Base-by-base conservation (phyloP, 2,797 vertebrate species). In the Ctenosaura bakeri region DNA sequence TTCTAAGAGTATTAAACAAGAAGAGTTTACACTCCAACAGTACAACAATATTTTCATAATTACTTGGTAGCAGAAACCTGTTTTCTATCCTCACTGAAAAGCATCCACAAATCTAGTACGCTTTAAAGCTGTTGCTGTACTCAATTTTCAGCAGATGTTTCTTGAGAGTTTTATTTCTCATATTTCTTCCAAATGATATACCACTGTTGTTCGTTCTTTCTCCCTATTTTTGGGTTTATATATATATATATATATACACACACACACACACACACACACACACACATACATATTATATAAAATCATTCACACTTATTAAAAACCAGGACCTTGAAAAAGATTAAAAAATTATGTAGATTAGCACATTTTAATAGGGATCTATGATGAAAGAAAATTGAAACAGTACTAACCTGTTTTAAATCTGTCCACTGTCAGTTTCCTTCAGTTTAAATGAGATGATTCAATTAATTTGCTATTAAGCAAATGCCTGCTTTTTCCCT, bases 31-130 rank as follows among this genome's bases (percentile, higher is more conserved):
- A 79, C 93, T 14, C 54, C 0, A 0, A 66, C 87, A 73, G 29
- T 89, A 92, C 76, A 91, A 91, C 91, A 88, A 81, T 26, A 52
- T 87, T 91, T 90, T 86, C n/a, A 42, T 88, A 89, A 85, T 92
- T 94, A 52, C 83, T 90, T 92, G 86, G 13, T 76, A 93, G 76
- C 84, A 85, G 56, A 92, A 50, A 46, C 90, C 24, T 92, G 9
- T 85, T 91, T 74, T 88, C 76, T 91, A 42, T 71, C 66, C 2
- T 86, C 38, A 62, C 1, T 81, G 77, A 62, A 86, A 66, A 54
- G 24, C 26, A 73, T 59, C 46, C 64, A 54, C 35, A 62, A 50
- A 74, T 42, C 7, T 32, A 77, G 22, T 54, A 50, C 8, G 20
- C 50, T 59, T 82, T 69, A 38, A 14, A 24, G 4, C 54, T 22